Conservation (phyloP, 2,113 vertebrate genomes). For the Ramphastos sulfuratus region DNA sequence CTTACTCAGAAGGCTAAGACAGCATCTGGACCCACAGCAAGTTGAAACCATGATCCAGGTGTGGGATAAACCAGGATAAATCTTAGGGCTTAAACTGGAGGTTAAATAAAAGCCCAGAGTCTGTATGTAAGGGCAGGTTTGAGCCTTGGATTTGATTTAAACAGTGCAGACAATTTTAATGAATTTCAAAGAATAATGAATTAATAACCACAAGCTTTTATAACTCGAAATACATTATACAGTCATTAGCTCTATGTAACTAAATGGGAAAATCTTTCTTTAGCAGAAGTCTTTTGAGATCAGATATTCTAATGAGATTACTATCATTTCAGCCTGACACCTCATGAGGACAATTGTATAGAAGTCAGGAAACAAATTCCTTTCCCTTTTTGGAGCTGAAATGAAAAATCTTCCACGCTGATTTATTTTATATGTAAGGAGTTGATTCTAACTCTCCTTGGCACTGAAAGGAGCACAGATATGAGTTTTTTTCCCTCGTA, state of each 20-base stretch:
- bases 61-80: neutral
- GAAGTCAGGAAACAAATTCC: conserved; percentile 42
- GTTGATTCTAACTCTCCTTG: neutral
- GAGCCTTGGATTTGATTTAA: conserved; percentile 31
- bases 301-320: conserved; percentile 59
- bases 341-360: conserved; percentile 10
- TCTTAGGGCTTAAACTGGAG: neutral
- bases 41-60: neutral
- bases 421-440: neutral
- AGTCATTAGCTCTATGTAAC: conserved; percentile 58
- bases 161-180: conserved; percentile 31
- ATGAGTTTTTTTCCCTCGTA: neutral
- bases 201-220: conserved; percentile 61
- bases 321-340: conserved; percentile 48
- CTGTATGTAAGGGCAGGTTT: neutral
- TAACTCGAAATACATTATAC: conserved; percentile 42
- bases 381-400: conserved; percentile 6
- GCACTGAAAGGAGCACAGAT: conserved; percentile 5
- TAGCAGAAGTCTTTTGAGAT: conserved; percentile 52
- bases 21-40: neutral
- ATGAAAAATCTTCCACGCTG: neutral
- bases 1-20: neutral
- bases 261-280: conserved; percentile 62
- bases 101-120: neutral
- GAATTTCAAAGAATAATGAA: conserved; percentile 61